Evolutionary conservation across 2,113 vertebrate species (phyloP).

Genomic region (Irena cyanogastra): DNA sequence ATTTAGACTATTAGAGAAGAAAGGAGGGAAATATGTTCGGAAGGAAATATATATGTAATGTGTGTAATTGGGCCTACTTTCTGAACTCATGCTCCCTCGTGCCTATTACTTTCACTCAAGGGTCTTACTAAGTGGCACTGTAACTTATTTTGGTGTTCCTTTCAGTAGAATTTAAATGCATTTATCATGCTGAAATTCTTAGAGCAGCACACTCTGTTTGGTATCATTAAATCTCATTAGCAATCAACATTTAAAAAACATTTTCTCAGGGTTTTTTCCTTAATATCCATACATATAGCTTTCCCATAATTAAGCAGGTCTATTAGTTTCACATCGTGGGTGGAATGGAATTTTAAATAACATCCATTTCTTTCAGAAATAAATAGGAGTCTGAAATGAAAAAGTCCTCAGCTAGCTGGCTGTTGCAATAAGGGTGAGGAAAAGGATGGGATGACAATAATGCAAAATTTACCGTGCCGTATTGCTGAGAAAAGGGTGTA

Average conservation of each 20-base stretch:
- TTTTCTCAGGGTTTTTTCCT: constrained; percentile 61
- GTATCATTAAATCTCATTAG: constrained; percentile 71
- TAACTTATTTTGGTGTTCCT: constrained; percentile 49
- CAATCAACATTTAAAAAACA: constrained; percentile 71
- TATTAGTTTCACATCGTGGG: constrained; percentile 73
- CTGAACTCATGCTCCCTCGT: neutral
- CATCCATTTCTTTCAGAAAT: constrained; percentile 65
- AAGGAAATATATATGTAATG: neutral
- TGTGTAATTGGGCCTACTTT: neutral
- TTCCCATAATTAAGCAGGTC: constrained; percentile 71
- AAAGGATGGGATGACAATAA: constrained; percentile 22
- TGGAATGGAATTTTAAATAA: constrained; percentile 74
- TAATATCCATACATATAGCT: constrained; percentile 52
- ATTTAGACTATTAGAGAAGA: neutral
- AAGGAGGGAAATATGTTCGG: neutral
- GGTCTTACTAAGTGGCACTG: constrained; percentile 9
- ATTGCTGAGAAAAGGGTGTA: neutral
- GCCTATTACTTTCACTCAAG: constrained; percentile 20
- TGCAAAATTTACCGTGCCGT: neutral
- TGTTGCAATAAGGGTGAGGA: neutral
- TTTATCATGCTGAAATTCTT: constrained; percentile 59
- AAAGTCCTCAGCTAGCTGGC: constrained; percentile 55
- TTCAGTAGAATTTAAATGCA: constrained; percentile 50
- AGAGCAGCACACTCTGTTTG: constrained; percentile 58
- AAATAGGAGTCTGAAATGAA: constrained; percentile 56